Base-by-base conservation (phyloP, 2,797 vertebrate genomes). In the Eulemur mongoz region DNA sequence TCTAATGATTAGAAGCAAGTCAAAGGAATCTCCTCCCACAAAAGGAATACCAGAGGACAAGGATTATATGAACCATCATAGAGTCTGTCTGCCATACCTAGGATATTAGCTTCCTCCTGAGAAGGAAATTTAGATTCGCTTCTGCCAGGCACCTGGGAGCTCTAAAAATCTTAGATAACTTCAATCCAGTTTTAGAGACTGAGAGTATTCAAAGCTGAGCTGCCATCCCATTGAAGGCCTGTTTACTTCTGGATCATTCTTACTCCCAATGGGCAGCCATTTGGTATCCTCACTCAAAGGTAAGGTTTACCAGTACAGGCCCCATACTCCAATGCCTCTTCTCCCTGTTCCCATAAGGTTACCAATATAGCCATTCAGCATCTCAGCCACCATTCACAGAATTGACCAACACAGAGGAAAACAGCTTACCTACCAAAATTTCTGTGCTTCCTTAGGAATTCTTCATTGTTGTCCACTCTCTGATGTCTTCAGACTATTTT, bases 91-190 rank as follows among this genome's bases (percentile, higher is more conserved):
- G 17, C 14, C 5, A 69, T 23, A 75, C 7, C 50, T 40, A 82
- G 50, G 59, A 75, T 52, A 43, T 89, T 82, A 59, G 65, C 27
- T 87, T 67, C 45, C 78, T 96, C 22, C 4, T 76, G 57, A 83
- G 61, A 87, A 35, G 38, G 23, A 79, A 93, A 90, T 48, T 84
- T 72, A 86, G 48, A 92, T 90, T 76, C 92, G 23, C 40, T 97
- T 94, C 48, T 87, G 45, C 9, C 25, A 87, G 88, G n/a, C 18
- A 79, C 48, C 35, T 90, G 17, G 54, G 52, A 85, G 32, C 22
- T 81, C 57, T 75, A 84, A 93, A 94, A 69, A 61, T 30, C 35
- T 50, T 81, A 90, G 40, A 15, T 57, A 90, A 57, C 20, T 40
- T 82, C 61, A 80, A 50, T 54, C 35, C 30, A 79, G n/a, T 69